Evolutionary conservation across 2,888 invertebrate genomes (phyloP), one percentile per base, ranked within the genome.

Genomic region (Chymomyza caudatula): DNA sequence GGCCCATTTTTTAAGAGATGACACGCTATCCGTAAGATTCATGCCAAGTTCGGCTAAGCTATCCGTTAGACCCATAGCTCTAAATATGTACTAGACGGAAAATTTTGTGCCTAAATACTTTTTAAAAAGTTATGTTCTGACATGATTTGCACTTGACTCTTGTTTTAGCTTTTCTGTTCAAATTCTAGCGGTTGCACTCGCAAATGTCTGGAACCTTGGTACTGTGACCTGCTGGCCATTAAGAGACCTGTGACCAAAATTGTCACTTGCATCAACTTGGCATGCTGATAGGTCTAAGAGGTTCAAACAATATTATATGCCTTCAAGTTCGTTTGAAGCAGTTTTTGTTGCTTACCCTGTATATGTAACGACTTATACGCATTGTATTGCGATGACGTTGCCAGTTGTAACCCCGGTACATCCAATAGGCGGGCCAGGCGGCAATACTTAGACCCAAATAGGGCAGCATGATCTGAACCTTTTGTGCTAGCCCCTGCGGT

Each of bases 371-470:
- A 22, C 60, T 60, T n/a, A 78, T 67, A 22, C 63, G 62, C 54
- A 76, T 69, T 2, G 69, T 74, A 4, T 59, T 65, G 0, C 78
- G 60, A n/a, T 15, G 53, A 0, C 58, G 4, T n/a, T 78, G 74
- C 88, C 87, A 88, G 22, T 78, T 67, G 29, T 70, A 42, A 15
- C 84, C 81, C 0, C 83, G 77, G 54, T 74, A 85, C 2, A 85
- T 0, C 87, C 87, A 87, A 67, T 71, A 87, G 3, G 69, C 23
- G 20, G 87, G 87, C 87, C 87, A 87, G 13, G 76, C 60, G 3
- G 86, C 8, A 3, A 88, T 69, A 22, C 85, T 74, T 1, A 69
- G n/a, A 3, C 72, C 60, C 23, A 87, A 20, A 52, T 68, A 87
- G 3, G 87, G 87, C 44, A 73, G 5, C 25, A 83, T 71, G 1